Percentiles rank a stretch among this genome's conserved stretches.
Conservation (phyloP, 1,140 invertebrate genomes). For the Penaeus vannamei region DNA sequence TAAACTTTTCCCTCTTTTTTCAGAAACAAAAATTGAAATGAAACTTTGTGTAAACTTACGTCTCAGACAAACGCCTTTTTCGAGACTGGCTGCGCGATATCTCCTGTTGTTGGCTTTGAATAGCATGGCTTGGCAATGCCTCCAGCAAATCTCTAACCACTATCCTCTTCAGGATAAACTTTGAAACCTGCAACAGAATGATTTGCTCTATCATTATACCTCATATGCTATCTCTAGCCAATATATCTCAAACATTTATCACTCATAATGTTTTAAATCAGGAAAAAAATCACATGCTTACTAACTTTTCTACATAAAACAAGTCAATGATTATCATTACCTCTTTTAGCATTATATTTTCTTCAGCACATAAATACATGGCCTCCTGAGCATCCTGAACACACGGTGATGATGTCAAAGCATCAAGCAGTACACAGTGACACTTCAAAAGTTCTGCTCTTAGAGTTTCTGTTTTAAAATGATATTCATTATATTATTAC, state of each 20-base stretch:
- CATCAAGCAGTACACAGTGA: slow-evolving; percentile 21
- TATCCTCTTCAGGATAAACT: slow-evolving; percentile 1
- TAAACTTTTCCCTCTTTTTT: too few species aligned
- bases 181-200: slow-evolving; percentile 6
- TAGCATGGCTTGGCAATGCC: neutral
- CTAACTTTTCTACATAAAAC: too few species aligned
- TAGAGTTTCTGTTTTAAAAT: slow-evolving; percentile 1
- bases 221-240: too few species aligned
- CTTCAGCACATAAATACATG: slow-evolving; percentile 31
- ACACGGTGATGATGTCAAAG: neutral
- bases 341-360: slow-evolving; percentile 33
- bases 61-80: slow-evolving; percentile 49
- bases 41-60: neutral
- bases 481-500: neutral
- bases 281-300: too few species aligned
- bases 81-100: neutral
- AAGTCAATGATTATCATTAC: too few species aligned
- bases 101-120: neutral
- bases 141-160: slow-evolving; percentile 34
- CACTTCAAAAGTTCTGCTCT: slow-evolving; percentile 35
- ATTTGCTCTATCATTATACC: neutral
- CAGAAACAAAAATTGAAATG: too few species aligned
- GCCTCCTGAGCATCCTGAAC: neutral
- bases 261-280: too few species aligned
- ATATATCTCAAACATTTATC: too few species aligned